Conservation (phyloP, 2,888 invertebrate species). For the Caenorhabditis japonica region DNA sequence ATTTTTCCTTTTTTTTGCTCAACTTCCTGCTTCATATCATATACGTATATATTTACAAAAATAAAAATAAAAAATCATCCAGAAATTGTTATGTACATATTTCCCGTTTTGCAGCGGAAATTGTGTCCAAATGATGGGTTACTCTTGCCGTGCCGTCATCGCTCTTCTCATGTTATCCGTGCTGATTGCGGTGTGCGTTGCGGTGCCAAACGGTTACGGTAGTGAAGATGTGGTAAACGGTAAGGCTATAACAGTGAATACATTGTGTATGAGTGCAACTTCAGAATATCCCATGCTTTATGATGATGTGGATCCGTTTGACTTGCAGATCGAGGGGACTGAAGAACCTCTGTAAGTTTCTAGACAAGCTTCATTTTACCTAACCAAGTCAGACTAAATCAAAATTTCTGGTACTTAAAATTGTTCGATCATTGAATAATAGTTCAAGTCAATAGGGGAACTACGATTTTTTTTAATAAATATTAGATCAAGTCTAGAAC, state of each 20-base stretch:
- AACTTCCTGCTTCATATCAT: too few relatives aligned
- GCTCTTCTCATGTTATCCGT: constrained; percentile 19
- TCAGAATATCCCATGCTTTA: constrained; percentile 10
- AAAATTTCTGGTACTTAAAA: too few relatives aligned
- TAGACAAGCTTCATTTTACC: too few relatives aligned
- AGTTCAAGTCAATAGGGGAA: too few relatives aligned
- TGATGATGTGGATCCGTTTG: constrained; percentile 18
- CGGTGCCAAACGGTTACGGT: constrained; percentile 6
- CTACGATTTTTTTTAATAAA: too few relatives aligned
- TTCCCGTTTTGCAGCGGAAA: constrained; percentile 7
- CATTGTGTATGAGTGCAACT: neutral
- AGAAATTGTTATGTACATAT: too few relatives aligned
- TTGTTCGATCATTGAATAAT: too few relatives aligned
- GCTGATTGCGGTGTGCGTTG: constrained; percentile 17
- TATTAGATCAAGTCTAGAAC: too few relatives aligned
- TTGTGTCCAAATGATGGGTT: constrained; percentile 46
- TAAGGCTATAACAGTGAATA: neutral
- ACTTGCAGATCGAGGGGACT: constrained; percentile 1
- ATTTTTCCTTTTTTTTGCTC: too few relatives aligned
- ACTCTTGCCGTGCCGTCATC: constrained; percentile 27
- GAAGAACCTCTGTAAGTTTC: constrained; percentile 22
- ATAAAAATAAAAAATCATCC: too few relatives aligned
- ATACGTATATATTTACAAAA: too few relatives aligned
- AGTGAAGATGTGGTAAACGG: constrained; percentile 9
- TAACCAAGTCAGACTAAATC: too few relatives aligned